phyloP scores from a whole-genome alignment of 2,113 vertebrate genomes.

The Pomatostomus ruficeps region DNA sequence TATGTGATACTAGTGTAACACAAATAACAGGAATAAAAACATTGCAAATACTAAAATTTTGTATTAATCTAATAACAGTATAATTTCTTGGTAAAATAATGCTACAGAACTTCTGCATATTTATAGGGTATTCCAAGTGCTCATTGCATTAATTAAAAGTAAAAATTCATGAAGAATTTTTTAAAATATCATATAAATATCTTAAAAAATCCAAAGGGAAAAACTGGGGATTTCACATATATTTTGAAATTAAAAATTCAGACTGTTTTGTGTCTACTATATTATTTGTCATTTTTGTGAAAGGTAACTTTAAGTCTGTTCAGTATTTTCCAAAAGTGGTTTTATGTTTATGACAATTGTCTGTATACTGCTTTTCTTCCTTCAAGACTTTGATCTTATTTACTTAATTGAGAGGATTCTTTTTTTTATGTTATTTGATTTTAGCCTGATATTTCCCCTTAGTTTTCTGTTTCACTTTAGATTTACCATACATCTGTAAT shows the following conservation, averaged over 20 bases:
- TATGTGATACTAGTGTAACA: neutral
- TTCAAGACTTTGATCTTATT: neutral
- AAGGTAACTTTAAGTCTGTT: neutral
- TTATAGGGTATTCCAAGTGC: neutral
- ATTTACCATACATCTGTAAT: neutral
- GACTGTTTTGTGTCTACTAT: neutral
- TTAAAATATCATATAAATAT: neutral
- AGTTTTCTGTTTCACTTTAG: neutral
- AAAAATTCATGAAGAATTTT: neutral
- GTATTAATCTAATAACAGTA: neutral
- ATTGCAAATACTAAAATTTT: neutral
- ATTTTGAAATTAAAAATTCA: neutral
- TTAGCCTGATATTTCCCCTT: neutral
- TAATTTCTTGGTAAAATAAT: neutral
- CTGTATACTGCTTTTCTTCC: neutral
- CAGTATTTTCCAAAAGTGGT: neutral
- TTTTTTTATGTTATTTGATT: neutral
- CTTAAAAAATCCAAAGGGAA: fast-evolving
- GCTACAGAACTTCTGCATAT: neutral
- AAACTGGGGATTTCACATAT: neutral
- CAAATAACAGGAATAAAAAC: neutral
- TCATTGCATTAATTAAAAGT: fast-evolving
- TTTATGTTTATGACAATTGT: neutral
- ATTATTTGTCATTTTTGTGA: neutral
- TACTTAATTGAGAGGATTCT: fast-evolving